Evolutionary conservation across 2,113 vertebrate genomes (phyloP), one percentile per base, ranked within the genome.

Genomic region (Oenanthe oenanthe): DNA sequence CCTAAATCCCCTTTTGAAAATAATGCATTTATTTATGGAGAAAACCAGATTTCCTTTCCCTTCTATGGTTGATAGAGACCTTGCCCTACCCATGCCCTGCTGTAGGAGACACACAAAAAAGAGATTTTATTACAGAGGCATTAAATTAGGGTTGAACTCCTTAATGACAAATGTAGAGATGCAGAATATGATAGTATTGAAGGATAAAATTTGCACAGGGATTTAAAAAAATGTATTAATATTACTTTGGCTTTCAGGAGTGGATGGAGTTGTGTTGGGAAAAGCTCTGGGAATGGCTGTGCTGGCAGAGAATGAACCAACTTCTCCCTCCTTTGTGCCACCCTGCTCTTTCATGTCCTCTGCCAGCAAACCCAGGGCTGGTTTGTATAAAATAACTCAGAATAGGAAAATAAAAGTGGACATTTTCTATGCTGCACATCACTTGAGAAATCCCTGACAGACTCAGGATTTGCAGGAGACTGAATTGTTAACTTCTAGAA

Each of bases 401-500:
- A 74, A 25, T 0, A 54, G 43, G 74, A 86, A 80, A 92, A 38
- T 17, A 47, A 66, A 45, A 88, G 58, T 45, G 17, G 22, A 4
- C 85, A 84, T 74, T 89, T 92, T 88, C 66, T 74, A 78, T 81
- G 68, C 91, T 51, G 66, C 83, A 53, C 80, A 88, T 77, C 40
- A 81, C 83, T 92, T 68, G 57, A 94, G n/a, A 96, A 93, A 71
- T 80, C 88, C 88, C 57, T 40, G 79, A 73, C 85, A 86, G 63
- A 81, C 68, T 85, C 79, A 47, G 78, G 83, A 88, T 76, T 94
- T 94, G 66, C 63, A 90, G 60, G 48, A 95, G 91, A 67, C 51
- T 2, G 61, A 85, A 94, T 92, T 62, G 51, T 66, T 92, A 92
- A 90, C 67, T 95, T 95, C 53, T 40, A 91, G 83, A 96, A 92